A percentile compares a stretch with the other conserved stretches of the same genome.
These are phyloP conservation scores for Mastomys natalensis DNA, from an alignment of 2,113 vertebrate genomes.

Conservation along the genomic window DNA sequence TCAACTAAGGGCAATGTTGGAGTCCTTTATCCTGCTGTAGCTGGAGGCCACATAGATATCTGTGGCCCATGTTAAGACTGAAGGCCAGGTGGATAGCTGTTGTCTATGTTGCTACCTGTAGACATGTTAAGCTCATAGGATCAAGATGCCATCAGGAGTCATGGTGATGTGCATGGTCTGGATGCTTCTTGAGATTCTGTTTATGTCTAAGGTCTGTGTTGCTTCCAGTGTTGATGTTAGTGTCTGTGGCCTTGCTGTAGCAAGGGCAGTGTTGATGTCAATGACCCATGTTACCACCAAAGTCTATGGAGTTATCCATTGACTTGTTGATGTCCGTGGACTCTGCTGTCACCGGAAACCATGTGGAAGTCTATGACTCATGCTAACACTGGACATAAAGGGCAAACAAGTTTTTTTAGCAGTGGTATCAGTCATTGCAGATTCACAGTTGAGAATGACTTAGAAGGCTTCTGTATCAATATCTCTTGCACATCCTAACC, in stretches of 20 bases:
- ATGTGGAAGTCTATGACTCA: background rate
- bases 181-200: background rate
- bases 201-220: background rate
- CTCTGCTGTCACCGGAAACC: background rate
- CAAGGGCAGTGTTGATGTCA: background rate
- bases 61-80: background rate
- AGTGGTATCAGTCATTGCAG: background rate
- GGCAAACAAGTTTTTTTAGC: background rate
- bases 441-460: background rate
- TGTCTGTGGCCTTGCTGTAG: background rate
- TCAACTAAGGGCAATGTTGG: background rate
- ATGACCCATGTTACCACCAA: background rate
- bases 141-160: background rate
- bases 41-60: background rate
- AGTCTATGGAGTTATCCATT: background rate
- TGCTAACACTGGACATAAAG: background rate
- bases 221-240: background rate
- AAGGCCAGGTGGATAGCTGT: background rate
- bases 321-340: background rate
- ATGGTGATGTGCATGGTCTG: background rate
- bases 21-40: background rate
- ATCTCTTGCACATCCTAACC: background rate
- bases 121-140: background rate
- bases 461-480: background rate
- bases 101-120: background rate